Evolutionary conservation across 2,888 invertebrate genomes (phyloP), one percentile per base, ranked within the genome.

Genomic region (Catocala sponsa): DNA sequence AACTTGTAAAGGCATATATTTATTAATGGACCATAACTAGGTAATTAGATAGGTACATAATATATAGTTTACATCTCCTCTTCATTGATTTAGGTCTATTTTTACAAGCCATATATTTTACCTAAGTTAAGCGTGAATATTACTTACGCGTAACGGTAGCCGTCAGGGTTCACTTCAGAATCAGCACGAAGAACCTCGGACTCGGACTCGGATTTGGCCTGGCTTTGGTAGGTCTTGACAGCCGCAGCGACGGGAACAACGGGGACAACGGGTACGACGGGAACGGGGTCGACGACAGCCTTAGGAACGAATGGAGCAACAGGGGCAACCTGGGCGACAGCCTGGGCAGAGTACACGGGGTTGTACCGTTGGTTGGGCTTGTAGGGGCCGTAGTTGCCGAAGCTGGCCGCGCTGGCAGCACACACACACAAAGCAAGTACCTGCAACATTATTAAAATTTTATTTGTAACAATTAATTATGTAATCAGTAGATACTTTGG

Each of bases 361-460:
- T 43, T n/a, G 42, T 42, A 44, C 25, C 25, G 50, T 46, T 13
- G 57, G 53, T 32, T 11, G 11, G 48, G 13, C 11, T 13, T 59
- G 54, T n/a, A 33, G 15, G 49, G 12, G 33, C 68, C 62, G 63
- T 5, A 77, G 60, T 58, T 54, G 2, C 68, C 57, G 59, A 6
- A 76, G 61, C 59, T 53, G 0, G 85, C 85, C 4, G 84, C 86
- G 69, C 76, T 83, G 10, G 80, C 84, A 53, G 82, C 83, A 71
- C 79, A 81, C 64, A 87, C 82, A 76, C 80, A 87, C 46, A 86
- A 59, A 38, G 83, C 82, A 65, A 88, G 72, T 13, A 85, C 77
- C 86, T 86, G 10, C 0, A 46, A 38, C 35, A 38, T 7, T 38
- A 38, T 38, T 9, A 38, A 38, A 38, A 38, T 7, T n/a, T n/a